A percentile compares a stretch with the other conserved stretches of the same genome.
Evolutionary conservation across 1,140 invertebrate species (phyloP).

Genomic region (Papilio aristodemus): DNA sequence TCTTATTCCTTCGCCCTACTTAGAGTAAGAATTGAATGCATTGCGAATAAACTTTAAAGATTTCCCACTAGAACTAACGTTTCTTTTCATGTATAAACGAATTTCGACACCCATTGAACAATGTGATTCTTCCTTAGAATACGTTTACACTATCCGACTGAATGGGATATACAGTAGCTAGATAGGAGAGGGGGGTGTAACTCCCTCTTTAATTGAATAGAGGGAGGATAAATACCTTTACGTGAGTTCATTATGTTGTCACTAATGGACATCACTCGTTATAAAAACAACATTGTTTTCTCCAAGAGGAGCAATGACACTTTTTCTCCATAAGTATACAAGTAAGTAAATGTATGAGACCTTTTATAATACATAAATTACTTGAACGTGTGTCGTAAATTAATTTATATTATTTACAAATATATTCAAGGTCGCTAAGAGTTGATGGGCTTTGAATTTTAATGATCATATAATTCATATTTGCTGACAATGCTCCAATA

Average conservation of each 20-base stretch:
- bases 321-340: neutral
- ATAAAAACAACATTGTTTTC: neutral
- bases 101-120: slow-evolving; percentile 29
- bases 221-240: slow-evolving; percentile 9
- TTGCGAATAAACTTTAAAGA: slow-evolving; percentile 23
- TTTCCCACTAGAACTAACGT: slow-evolving; percentile 33
- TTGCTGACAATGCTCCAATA: no score
- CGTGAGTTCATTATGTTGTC: slow-evolving; percentile 9
- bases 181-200: neutral
- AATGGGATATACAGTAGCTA: neutral
- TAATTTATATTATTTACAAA: neutral
- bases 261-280: slow-evolving; percentile 22
- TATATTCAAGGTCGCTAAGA: no score
- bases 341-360: neutral
- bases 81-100: slow-evolving; percentile 29
- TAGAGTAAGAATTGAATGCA: neutral
- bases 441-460: no score
- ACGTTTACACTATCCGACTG: neutral
- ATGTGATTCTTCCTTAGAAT: neutral
- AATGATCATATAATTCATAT: no score
- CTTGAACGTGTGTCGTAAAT: no score
- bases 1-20: neutral
- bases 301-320: neutral
- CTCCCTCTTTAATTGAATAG: slow-evolving; percentile 9
- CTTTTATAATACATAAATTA: neutral